These are phyloP conservation scores for Potorous gilbertii DNA, from an alignment of 2,797 vertebrate genomes.

Conservation along the genomic window DNA sequence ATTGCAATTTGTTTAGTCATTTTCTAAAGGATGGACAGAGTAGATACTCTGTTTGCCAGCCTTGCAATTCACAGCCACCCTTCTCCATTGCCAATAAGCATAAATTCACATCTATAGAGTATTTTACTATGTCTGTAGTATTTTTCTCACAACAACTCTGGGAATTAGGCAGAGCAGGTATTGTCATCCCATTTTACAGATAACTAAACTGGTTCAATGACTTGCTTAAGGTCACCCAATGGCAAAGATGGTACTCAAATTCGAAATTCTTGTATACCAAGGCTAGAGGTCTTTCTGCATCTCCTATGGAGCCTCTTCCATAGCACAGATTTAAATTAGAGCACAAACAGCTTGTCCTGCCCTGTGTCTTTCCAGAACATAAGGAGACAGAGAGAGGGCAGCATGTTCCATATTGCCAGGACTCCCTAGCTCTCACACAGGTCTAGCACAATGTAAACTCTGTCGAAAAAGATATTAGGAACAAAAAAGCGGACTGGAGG, in stretches of 20 bases:
- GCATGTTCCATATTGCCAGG: not conserved
- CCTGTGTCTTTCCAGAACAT: not conserved
- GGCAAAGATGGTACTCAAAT: not conserved
- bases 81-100: not conserved
- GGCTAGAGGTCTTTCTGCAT: not conserved
- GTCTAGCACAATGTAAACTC: slow-evolving; percentile 84
- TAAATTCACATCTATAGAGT: not conserved
- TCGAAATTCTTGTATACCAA: not conserved
- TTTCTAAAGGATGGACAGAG: not conserved
- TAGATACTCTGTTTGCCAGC: not conserved
- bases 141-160: not conserved
- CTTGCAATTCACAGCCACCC: not conserved
- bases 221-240: not conserved
- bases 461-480: slow-evolving; percentile 87
- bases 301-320: not conserved
- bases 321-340: not conserved
- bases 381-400: not conserved
- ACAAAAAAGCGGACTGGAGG: slow-evolving; percentile 86
- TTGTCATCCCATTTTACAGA: not conserved
- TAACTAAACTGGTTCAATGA: not conserved
- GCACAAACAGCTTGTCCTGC: not conserved
- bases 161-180: not conserved
- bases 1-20: not conserved
- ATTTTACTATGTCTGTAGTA: not conserved
- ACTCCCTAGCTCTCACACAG: slow-evolving; percentile 76